Conservation (phyloP, 2,888 invertebrate species). For the Cristatella mucedo region DNA sequence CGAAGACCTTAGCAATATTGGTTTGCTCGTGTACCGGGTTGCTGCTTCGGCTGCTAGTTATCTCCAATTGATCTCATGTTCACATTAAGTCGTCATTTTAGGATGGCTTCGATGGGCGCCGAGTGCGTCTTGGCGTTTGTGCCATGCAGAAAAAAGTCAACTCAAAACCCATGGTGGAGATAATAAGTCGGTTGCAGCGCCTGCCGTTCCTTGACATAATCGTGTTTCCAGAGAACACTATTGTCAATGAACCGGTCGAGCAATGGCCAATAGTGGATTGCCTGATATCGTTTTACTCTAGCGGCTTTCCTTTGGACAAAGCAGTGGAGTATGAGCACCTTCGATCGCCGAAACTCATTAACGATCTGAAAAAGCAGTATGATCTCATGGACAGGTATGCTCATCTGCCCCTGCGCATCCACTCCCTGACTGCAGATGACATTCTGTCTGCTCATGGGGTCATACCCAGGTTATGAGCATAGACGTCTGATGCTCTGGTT, state of each 20-base stretch:
- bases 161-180: slow-evolving; percentile 98
- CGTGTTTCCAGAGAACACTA: slow-evolving; percentile 87
- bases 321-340: slow-evolving; percentile 87
- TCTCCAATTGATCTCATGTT: too few species aligned
- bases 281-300: slow-evolving; percentile 91
- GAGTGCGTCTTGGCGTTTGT: slow-evolving; percentile 82
- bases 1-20: too few species aligned
- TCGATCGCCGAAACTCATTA: slow-evolving; percentile 85
- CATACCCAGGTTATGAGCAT: too few species aligned
- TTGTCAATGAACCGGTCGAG: too few species aligned
- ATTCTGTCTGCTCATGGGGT: too few species aligned
- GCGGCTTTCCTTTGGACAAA: slow-evolving; percentile 93
- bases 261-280: slow-evolving; percentile 97
- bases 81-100: too few species aligned
- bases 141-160: slow-evolving; percentile 99
- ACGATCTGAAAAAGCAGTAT: slow-evolving; percentile 95
- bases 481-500: too few species aligned
- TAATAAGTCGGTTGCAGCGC: slow-evolving; percentile 80
- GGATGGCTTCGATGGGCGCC: slow-evolving; percentile 5
- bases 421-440: too few species aligned
- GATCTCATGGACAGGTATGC: slow-evolving; percentile 65
- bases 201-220: slow-evolving; percentile 85
- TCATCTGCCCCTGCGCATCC: too few species aligned
- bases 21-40: too few species aligned
- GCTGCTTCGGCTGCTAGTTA: too few species aligned